phyloP scores from a whole-genome alignment of 2,113 vertebrate species.

The Phaetusa simplex region DNA sequence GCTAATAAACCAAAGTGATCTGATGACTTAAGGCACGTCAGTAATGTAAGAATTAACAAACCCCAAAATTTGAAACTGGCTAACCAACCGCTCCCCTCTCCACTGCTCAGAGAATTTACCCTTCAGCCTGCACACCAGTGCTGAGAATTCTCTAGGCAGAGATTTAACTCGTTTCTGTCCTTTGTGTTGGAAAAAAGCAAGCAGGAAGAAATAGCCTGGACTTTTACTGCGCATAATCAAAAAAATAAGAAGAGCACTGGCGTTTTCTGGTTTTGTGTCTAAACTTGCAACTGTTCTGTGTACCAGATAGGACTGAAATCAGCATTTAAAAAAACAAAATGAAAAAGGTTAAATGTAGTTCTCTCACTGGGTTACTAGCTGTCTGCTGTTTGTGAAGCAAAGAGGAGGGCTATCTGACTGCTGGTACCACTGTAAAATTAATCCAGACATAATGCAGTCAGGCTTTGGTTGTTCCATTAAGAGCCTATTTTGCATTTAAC shows the following conservation, averaged over 20 bases:
- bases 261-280: constrained; percentile 3
- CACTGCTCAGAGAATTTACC: not conserved
- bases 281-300: not conserved
- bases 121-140: not conserved
- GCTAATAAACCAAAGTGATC: not conserved
- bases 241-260: not conserved
- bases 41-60: not conserved
- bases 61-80: not conserved
- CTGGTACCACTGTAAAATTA: not conserved
- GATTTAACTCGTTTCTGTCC: not conserved
- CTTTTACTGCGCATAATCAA: not conserved
- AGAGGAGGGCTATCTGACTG: not conserved
- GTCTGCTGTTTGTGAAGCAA: not conserved
- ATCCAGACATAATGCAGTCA: not conserved
- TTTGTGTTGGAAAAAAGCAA: constrained; percentile 5
- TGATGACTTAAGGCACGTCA: not conserved
- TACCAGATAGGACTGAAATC: not conserved
- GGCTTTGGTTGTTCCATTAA: not conserved
- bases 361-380: not conserved
- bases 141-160: not conserved
- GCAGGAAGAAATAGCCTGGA: not conserved
- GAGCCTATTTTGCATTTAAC: not conserved
- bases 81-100: not conserved
- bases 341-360: not conserved
- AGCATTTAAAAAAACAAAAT: not conserved